Evolutionary conservation across 1,140 invertebrate genomes (phyloP).

Genomic region (Bombus terrestris): DNA sequence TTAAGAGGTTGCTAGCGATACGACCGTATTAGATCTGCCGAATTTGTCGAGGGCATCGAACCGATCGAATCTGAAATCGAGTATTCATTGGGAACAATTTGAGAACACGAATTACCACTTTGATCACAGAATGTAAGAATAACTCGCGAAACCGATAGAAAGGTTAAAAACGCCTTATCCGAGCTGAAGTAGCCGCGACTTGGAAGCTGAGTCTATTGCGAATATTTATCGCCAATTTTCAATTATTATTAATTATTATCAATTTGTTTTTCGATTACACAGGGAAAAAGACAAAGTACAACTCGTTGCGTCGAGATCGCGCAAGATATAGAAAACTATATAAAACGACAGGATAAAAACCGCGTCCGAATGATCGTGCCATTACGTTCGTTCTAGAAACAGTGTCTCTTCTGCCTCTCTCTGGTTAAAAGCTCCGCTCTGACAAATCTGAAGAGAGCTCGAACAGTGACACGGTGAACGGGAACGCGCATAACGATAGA

Average conservation of each 20-base stretch:
- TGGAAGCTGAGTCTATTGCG: no score
- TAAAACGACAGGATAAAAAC: neutral
- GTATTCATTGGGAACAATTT: neutral
- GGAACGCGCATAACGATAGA: constrained; percentile 11
- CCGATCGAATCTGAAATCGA: neutral
- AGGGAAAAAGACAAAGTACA: no score
- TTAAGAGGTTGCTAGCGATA: neutral
- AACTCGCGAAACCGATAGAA: neutral
- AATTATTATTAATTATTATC: no score
- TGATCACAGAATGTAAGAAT: neutral
- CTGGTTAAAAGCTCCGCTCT: neutral
- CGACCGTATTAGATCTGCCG: neutral
- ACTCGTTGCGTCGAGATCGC: no score
- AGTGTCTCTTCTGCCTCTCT: neutral
- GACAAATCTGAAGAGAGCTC: no score
- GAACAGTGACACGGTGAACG: neutral
- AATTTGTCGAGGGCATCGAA: neutral
- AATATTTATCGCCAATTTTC: no score
- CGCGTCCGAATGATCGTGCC: neutral
- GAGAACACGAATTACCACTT: neutral
- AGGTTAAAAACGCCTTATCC: neutral
- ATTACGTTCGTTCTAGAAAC: neutral
- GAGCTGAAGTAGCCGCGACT: neutral
- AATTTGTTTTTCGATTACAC: no score
- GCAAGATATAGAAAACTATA: no score